Evolutionary conservation across 2,797 vertebrate species (phyloP), one percentile per base, ranked within the genome.

Genomic region (Neosalanx taihuensis): DNA sequence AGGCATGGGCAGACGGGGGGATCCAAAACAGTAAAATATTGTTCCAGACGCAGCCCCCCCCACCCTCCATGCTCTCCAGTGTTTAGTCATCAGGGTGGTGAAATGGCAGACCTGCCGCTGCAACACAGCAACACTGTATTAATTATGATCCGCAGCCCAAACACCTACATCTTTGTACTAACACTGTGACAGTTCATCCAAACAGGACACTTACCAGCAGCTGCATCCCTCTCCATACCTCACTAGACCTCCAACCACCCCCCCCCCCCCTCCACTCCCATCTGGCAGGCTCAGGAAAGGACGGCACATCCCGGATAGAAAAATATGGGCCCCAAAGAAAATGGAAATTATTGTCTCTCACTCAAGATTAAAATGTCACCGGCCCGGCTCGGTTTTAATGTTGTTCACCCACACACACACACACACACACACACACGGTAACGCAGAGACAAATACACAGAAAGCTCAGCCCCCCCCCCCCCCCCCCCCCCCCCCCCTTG

Each of bases 121-220:
- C 86, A 86, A 87, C 89, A 79, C 91, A 92, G 92, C 91, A 88
- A 90, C 83, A 90, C 91, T 85, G 90, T 94, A 96, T 97, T 96
- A 93, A 94, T 97, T 95, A 97, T 94, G 94, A 94, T 94, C 90
- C 85, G 89, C 90, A 90, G 91, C 89, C 94, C 93, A 95, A 94
- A 95, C 94, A 94, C 93, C 93, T 95, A 93, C 92, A 92, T 94
- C 93, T 95, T 94, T 95, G 94, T 94, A 92, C 92, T 93, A 91
- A 94, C 92, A 93, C 93, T 93, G 92, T 95, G 95, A 94, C 95
- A 96, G 93, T 91, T 94, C 93, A 92, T 93, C 89, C 92, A 94
- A 95, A 97, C 93, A 94, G 91, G 94, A 93, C 94, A 95, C 95
- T 96, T 95, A 94, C 89, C 90, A 84, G 85, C 92, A 91, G 93